Percentiles rank a stretch among this genome's conserved stretches.
phyloP scores from a whole-genome alignment of 2,888 invertebrate genomes.

The Himalopsyche anomala region DNA sequence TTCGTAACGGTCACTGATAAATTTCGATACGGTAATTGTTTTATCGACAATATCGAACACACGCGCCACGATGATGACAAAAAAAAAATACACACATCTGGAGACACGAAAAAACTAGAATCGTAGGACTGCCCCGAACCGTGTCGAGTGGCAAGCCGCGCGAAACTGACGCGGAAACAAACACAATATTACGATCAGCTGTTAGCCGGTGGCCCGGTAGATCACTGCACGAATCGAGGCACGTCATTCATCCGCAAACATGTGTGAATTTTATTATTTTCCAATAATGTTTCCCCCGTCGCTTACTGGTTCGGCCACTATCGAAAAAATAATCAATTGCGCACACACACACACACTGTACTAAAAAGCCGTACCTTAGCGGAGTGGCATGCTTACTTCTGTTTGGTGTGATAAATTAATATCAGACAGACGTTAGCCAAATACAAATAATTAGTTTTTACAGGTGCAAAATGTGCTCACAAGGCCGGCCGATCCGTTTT shows the following conservation, averaged over 20 bases:
- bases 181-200: conserved; percentile 11
- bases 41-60: background rate
- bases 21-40: background rate
- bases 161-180: conserved; percentile 33
- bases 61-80: background rate
- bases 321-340: too few species aligned
- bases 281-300: too few species aligned
- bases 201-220: background rate
- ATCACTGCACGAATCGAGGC: background rate
- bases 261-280: background rate
- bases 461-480: too few species aligned
- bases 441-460: too few species aligned
- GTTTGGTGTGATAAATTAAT: too few species aligned
- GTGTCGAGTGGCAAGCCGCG: background rate
- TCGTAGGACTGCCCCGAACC: conserved; percentile 14
- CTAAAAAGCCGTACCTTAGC: too few species aligned
- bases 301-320: too few species aligned
- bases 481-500: too few species aligned
- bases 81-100: background rate
- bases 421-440: too few species aligned
- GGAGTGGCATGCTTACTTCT: too few species aligned
- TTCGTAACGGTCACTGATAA: background rate
- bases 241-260: background rate
- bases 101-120: conserved; percentile 37
- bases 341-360: too few species aligned